Evolutionary conservation across 2,888 invertebrate genomes (phyloP).

Genomic region (Pristionchus mayeri): DNA sequence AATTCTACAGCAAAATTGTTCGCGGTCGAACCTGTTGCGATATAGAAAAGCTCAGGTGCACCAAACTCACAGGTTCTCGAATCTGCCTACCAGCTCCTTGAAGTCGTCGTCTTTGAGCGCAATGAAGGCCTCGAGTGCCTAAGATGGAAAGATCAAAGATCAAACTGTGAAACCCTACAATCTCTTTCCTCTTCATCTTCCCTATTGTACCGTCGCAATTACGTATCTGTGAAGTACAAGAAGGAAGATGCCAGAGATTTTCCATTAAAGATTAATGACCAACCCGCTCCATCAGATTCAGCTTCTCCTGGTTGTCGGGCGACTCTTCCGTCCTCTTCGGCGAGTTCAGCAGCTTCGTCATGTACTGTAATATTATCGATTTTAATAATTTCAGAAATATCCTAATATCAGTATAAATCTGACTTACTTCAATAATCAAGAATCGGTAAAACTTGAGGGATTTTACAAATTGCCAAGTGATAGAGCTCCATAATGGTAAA

Average conservation of each 20-base stretch:
- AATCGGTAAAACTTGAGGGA: too few relatives aligned
- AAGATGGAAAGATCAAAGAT: too few relatives aligned
- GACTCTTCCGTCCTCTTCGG: neutral
- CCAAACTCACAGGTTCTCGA: slow-evolving; percentile 55
- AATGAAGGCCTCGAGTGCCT: slow-evolving; percentile 32
- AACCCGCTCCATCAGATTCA: neutral
- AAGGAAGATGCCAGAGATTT: too few relatives aligned
- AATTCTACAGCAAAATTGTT: too few relatives aligned
- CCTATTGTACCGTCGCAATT: neutral
- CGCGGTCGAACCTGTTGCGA: too few relatives aligned
- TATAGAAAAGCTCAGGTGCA: too few relatives aligned
- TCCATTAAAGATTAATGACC: neutral
- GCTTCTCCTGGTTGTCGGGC: neutral
- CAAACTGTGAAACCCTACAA: neutral
- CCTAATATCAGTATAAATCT: neutral
- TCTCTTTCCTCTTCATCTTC: neutral
- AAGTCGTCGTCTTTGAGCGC: slow-evolving; percentile 53
- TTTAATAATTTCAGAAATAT: neutral
- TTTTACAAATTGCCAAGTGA: neutral
- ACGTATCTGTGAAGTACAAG: too few relatives aligned
- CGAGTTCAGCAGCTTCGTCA: neutral
- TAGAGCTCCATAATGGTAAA: too few relatives aligned
- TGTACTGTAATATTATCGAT: slow-evolving; percentile 12
- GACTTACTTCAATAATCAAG: neutral
- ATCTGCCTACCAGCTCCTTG: slow-evolving; percentile 52